Evolutionary conservation across 2,888 invertebrate genomes (phyloP).

Genomic region (Sarcophaga carnaria): DNA sequence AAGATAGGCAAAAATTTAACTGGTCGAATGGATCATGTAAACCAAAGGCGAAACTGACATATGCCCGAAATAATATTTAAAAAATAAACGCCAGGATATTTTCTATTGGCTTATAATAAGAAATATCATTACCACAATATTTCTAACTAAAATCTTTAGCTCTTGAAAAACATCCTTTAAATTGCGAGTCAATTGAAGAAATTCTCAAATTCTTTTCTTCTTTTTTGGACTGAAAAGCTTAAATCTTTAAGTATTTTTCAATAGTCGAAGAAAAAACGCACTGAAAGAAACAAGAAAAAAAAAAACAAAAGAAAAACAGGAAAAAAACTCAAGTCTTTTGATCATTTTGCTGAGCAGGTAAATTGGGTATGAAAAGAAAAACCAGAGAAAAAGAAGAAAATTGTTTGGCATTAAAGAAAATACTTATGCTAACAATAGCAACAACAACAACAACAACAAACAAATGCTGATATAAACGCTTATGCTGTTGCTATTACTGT

Average conservation of each 20-base stretch:
- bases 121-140: no score
- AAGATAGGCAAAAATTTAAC: no score
- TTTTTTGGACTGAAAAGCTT: neutral
- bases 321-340: neutral
- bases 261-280: neutral
- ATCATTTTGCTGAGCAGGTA: neutral
- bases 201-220: neutral
- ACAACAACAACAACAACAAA: neutral
- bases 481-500: constrained; percentile 38
- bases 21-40: no score
- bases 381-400: neutral
- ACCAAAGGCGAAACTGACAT: no score
- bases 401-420: constrained; percentile 24
- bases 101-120: no score
- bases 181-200: no score
- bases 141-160: no score
- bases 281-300: neutral
- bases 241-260: neutral
- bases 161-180: no score
- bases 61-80: no score
- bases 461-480: constrained; percentile 33
- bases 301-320: neutral
- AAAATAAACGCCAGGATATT: no score
- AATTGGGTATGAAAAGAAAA: neutral
- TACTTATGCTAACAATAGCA: constrained; percentile 32